phyloP scores from a whole-genome alignment of 1,140 invertebrate genomes.

The Diachasma alloeum region DNA sequence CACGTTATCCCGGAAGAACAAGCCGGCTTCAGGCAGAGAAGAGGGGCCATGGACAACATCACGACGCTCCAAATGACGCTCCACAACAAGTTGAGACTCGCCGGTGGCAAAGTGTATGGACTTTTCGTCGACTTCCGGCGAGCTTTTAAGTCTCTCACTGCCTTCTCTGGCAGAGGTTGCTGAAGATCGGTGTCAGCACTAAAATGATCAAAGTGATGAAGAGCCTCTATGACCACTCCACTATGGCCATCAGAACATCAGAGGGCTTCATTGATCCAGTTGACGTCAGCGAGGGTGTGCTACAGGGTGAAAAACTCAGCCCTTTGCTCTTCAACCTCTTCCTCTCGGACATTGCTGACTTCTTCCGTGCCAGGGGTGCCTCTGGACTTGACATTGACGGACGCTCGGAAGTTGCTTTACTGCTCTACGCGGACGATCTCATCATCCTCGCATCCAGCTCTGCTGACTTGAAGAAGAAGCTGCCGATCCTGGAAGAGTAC shows the following conservation, averaged over 20 bases:
- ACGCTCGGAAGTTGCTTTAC: slow-evolving; percentile 4
- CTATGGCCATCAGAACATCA: neutral
- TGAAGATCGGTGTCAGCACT: no score
- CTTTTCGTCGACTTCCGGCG: neutral
- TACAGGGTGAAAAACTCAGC: no score
- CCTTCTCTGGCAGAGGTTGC: no score
- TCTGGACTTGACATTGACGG: neutral
- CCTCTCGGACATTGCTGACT: no score
- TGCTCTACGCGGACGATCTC: slow-evolving; percentile 33
- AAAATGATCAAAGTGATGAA: no score
- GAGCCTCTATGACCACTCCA: neutral
- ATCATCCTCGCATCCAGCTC: slow-evolving; percentile 22
- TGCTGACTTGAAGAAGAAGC: slow-evolving; percentile 16
- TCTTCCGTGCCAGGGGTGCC: neutral
- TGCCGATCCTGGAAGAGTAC: slow-evolving; percentile 17
- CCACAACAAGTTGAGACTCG: neutral
- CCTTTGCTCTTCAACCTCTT: no score
- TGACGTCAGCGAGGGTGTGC: slow-evolving; percentile 32
- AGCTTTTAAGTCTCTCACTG: slow-evolving; percentile 28
- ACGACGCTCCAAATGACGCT: neutral
- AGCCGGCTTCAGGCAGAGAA: no score
- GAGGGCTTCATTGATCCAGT: neutral
- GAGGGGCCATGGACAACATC: slow-evolving; percentile 25
- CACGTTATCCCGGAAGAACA: no score
- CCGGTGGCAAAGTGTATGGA: neutral